Conservation (phyloP, 2,888 invertebrate species). For the Palloptera scutellata region DNA sequence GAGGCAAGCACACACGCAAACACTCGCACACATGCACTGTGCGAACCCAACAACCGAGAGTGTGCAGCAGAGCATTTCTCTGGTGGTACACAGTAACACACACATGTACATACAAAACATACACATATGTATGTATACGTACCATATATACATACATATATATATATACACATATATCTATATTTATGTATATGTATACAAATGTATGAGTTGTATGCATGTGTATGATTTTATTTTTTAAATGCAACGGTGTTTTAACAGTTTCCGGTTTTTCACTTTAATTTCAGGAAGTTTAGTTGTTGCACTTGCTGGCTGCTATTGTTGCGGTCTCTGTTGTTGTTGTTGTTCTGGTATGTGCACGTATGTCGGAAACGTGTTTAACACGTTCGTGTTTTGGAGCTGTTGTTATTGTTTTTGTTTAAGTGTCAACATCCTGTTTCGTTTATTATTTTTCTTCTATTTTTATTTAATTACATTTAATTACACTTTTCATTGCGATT, state of each 20-base stretch:
- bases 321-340: slow-evolving; percentile 14
- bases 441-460: neutral
- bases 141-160: neutral
- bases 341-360: slow-evolving; percentile 32
- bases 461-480: neutral
- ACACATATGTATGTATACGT: neutral
- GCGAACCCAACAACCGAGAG: neutral
- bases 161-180: neutral
- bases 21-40: neutral
- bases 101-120: no score
- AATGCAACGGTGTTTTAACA: slow-evolving; percentile 26
- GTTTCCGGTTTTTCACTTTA: slow-evolving; percentile 31
- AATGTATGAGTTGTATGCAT: neutral
- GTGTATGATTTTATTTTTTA: slow-evolving; percentile 18
- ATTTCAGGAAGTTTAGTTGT: slow-evolving; percentile 34
- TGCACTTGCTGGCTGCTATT: neutral
- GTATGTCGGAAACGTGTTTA: neutral
- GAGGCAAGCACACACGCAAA: neutral
- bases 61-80: neutral
- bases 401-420: neutral
- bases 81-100: no score
- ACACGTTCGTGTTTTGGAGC: slow-evolving; percentile 3
- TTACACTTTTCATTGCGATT: neutral
- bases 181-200: neutral
- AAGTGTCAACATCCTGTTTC: neutral